A percentile compares a stretch with the other conserved stretches of the same genome.
Conservation (phyloP, 2,797 vertebrate species). For the Bufotes viridis region DNA sequence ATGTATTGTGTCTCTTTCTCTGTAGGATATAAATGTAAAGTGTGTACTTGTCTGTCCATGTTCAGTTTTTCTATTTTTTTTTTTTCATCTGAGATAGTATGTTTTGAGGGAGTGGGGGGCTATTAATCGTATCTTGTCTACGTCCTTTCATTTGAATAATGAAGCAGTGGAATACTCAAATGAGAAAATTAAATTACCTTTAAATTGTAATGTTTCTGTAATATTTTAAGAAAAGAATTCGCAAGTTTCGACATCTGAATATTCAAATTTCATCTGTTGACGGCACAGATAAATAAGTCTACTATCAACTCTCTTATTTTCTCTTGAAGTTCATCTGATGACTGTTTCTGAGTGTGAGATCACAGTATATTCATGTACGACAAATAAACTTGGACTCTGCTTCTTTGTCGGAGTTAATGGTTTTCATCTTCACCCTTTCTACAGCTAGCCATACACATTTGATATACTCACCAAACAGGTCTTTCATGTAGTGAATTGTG, state of each 20-base stretch:
- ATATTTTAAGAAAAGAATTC: background rate
- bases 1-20: slow-evolving; percentile 5
- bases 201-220: background rate
- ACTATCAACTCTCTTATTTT: background rate
- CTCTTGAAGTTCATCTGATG: background rate
- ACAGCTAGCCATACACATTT: no score
- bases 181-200: background rate
- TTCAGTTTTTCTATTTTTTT: background rate
- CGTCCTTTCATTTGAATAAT: background rate
- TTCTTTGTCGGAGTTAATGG: background rate
- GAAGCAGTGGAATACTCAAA: background rate
- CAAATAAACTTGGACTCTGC: background rate
- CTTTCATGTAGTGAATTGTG: no score
- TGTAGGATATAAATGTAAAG: slow-evolving; percentile 20
- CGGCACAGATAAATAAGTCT: background rate
- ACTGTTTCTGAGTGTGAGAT: background rate
- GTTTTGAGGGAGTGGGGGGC: no score
- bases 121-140: background rate
- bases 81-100: background rate
- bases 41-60: background rate
- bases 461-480: no score
- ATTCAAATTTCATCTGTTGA: background rate
- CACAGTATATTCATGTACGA: background rate
- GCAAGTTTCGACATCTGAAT: background rate
- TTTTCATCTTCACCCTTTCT: background rate